Base-by-base conservation (phyloP, 2,797 vertebrate species). In the Catamblyrhynchus diadema region DNA sequence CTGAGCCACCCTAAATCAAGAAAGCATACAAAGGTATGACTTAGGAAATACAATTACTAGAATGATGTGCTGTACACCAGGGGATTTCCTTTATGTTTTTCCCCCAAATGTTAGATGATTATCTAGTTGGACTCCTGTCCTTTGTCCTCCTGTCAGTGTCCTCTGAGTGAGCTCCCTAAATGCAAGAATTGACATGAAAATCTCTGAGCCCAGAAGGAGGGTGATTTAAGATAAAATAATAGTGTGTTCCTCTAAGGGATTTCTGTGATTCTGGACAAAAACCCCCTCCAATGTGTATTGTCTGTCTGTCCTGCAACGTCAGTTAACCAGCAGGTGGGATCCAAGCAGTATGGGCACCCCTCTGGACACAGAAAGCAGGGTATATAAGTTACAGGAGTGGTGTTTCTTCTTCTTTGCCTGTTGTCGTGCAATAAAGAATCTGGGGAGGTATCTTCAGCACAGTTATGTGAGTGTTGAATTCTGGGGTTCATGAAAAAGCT, bases 261-360 rank as follows among this genome's bases (percentile, higher is more conserved):
- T 86, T 81, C 19, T 74, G 37, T 69, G 37, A 74, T 81, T 83
- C 33, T 9, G 2, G 54, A 23, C 21, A 60, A 62, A 62, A 59
- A 22, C 9, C 1, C 0, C 3, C 27, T 42, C 21, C n/a, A 45
- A 5, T 67, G 14, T 18, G 9, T 47, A 7, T 33, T 5, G 8
- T 57, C 14, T 60, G 3, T 82, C 16, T 56, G 37, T 71, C 33
- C 39, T 59, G 19, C 14, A 54, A 8, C 8, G 28, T 74, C 47
- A 41, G 42, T 56, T 74, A 73, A 86, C 3, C 22, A 62, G 48
- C 24, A 86, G 47, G 4, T 65, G 41, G n/a, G 25, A 61, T 78
- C 33, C 65, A 78, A 44, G 53, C 21, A 66, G 28, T 33, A 3
- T 1, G 32, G 30, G 17, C 37, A 37, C 27, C 27, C 12, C 22